Evolutionary conservation across 2,888 invertebrate genomes (phyloP).

Genomic region (Capitulum mitella): DNA sequence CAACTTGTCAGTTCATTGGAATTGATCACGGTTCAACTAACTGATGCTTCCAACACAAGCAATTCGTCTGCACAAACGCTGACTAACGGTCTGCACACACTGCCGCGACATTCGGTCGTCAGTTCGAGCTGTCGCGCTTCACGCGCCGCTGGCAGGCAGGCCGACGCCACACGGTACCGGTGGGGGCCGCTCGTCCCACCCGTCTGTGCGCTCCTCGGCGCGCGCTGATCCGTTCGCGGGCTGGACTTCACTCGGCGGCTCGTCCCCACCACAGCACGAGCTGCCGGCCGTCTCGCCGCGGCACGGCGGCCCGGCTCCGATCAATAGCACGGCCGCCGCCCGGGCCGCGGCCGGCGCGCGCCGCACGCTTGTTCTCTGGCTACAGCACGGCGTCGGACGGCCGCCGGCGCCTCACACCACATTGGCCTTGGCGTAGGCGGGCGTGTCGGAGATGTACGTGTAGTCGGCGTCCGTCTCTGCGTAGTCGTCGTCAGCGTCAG

Average conservation of each 20-base stretch:
- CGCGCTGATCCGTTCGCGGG: too few species aligned
- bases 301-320: neutral
- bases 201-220: too few species aligned
- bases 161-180: too few species aligned
- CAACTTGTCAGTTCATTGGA: conserved; percentile 13
- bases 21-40: conserved; percentile 16
- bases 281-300: neutral
- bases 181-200: too few species aligned
- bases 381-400: neutral
- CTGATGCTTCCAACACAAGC: neutral
- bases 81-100: neutral
- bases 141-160: too few species aligned
- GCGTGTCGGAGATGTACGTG: conserved; percentile 4
- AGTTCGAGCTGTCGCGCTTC: neutral
- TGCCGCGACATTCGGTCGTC: too few species aligned
- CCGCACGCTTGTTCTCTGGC: neutral
- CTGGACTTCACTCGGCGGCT: too few species aligned
- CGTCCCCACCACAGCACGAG: neutral
- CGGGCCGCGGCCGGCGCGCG: too few species aligned
- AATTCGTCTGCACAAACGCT: neutral
- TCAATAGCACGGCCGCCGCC: neutral
- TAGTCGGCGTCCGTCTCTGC: conserved; percentile 19
- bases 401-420: neutral
- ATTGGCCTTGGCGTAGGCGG: neutral
- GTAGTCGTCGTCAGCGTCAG: conserved; percentile 17